phyloP scores from a whole-genome alignment of 2,113 vertebrate genomes.

The Noturus placidus region DNA sequence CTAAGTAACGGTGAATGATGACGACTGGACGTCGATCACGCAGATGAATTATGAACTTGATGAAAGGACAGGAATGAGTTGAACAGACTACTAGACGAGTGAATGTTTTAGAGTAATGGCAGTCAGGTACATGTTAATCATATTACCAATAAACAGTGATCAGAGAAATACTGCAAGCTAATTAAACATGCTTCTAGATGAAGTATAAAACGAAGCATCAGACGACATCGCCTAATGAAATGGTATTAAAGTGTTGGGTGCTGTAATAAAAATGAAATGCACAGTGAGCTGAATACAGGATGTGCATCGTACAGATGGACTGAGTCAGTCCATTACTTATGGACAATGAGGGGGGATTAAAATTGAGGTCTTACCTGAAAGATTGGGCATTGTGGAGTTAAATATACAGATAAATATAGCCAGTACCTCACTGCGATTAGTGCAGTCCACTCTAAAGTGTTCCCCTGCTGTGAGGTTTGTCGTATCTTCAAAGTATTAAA shows the following conservation, averaged over 20 bases:
- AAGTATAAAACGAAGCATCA: not conserved
- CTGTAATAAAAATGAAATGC: not conserved
- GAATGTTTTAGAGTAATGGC: not conserved
- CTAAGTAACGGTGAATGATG: not conserved
- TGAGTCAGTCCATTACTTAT: not conserved
- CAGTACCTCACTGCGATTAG: not conserved
- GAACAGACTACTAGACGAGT: not conserved
- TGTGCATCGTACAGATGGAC: not conserved
- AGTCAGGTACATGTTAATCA: not conserved
- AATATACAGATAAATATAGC: not conserved
- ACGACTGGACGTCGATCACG: not conserved
- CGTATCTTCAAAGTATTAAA: not conserved
- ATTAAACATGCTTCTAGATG: slow-evolving; percentile 6
- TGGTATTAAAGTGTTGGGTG: not conserved
- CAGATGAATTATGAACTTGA: not conserved
- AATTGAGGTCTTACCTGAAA: not conserved
- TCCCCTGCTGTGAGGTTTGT: not conserved
- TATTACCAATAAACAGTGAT: not conserved
- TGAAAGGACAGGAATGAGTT: not conserved
- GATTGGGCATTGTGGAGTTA: not conserved
- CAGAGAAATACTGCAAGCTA: not conserved
- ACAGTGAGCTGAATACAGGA: not conserved
- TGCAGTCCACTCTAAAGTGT: not conserved
- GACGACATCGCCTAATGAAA: slow-evolving; percentile 9
- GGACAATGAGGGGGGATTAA: not conserved